A percentile compares a stretch with the other conserved stretches of the same genome.
phyloP scores from a whole-genome alignment of 2,113 vertebrate species.

The Mungos mungo region DNA sequence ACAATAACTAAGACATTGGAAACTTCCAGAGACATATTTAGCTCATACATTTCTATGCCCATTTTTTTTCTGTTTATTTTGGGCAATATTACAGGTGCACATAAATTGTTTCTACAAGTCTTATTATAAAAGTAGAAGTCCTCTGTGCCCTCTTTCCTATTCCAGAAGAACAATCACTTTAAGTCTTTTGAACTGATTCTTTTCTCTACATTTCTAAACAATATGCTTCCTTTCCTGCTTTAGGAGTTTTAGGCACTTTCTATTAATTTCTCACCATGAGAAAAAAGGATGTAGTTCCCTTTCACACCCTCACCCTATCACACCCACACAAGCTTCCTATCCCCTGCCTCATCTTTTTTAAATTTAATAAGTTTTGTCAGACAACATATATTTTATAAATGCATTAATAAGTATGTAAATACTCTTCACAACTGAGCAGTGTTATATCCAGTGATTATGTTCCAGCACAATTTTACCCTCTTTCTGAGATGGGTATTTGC shows the following conservation, averaged over 20 bases:
- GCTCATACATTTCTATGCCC: not conserved
- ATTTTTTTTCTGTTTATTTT: not conserved
- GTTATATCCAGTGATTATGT: not conserved
- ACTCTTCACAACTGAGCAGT: not conserved
- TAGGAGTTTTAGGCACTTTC: not conserved
- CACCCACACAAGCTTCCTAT: not conserved
- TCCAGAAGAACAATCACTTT: not conserved
- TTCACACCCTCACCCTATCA: not conserved
- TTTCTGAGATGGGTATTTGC: not conserved
- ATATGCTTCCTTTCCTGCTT: not conserved
- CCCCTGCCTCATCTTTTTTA: not conserved
- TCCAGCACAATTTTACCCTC: not conserved
- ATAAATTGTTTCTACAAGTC: not conserved
- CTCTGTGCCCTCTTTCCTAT: not conserved
- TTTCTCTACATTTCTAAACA: not conserved
- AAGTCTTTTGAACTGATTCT: not conserved
- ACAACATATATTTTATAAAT: not conserved
- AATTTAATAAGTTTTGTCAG: not conserved
- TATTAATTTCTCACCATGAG: not conserved
- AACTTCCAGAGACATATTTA: not conserved
- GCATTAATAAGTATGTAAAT: not conserved
- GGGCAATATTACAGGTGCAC: not conserved
- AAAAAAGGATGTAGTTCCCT: not conserved
- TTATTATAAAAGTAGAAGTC: slow-evolving; percentile 1
- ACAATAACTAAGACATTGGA: not conserved